Conservation (phyloP, 2,113 vertebrate genomes). For the Ovis aries region ARS-UI_Ramb_v3.0 NC_056058.1:2573001-2573500, state of each 20-base stretch:
- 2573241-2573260: not conserved
- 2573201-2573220: not conserved
- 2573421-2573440: accelerated
- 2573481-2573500: not conserved
- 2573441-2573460: not conserved
- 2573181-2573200: not conserved
- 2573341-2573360: not conserved
- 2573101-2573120: not conserved
- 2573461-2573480: not conserved
- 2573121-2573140: not conserved
- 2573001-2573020: not conserved
- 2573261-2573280: not conserved
- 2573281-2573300: not conserved
- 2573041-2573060: not conserved
- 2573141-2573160: not conserved
- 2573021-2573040: not conserved
- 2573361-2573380: not conserved
- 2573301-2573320: not conserved
- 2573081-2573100: not conserved
- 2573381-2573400: not conserved
- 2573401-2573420: not conserved
- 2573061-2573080: too few species aligned
- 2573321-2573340: not conserved
- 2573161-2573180: not conserved
- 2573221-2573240: not conserved